Conservation (phyloP, 2,888 invertebrate species). For the Idaea straminata region DNA sequence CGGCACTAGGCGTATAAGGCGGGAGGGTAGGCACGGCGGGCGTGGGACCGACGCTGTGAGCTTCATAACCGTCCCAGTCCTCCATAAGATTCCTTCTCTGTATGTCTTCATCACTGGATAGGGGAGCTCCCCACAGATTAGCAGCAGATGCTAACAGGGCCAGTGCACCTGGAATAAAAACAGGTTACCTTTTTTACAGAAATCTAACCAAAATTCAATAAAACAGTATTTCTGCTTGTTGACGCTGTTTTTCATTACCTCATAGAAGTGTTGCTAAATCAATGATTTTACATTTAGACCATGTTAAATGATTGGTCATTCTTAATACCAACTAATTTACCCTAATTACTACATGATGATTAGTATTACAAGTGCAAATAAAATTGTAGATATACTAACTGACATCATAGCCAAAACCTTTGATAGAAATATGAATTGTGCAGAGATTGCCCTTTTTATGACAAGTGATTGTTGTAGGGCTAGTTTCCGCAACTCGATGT, state of each 20-base stretch:
- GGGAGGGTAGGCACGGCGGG: slow-evolving; percentile 79
- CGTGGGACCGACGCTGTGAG: slow-evolving; percentile 80
- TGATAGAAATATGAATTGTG: neutral
- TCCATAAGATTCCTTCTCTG: slow-evolving; percentile 81
- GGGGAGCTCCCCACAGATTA: slow-evolving; percentile 82
- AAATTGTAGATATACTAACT: neutral
- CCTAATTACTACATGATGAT: neutral
- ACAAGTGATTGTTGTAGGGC: too few relatives aligned
- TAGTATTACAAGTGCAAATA: neutral
- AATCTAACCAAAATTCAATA: neutral
- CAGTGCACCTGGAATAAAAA: slow-evolving; percentile 77
- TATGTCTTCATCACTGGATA: slow-evolving; percentile 67
- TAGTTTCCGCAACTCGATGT: too few relatives aligned
- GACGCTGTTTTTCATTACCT: neutral
- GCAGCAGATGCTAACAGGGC: slow-evolving; percentile 85
- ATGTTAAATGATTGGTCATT: neutral
- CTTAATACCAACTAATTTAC: slow-evolving; percentile 2
- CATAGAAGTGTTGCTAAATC: neutral
- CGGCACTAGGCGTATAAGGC: slow-evolving; percentile 79
- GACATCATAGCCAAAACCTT: neutral
- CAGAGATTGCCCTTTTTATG: too few relatives aligned
- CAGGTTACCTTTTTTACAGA: neutral
- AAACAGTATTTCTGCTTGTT: neutral
- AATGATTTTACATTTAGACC: neutral
- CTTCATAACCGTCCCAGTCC: slow-evolving; percentile 82